Conservation (phyloP, 2,888 invertebrate species). For the Rugalucina vietnamica region DNA sequence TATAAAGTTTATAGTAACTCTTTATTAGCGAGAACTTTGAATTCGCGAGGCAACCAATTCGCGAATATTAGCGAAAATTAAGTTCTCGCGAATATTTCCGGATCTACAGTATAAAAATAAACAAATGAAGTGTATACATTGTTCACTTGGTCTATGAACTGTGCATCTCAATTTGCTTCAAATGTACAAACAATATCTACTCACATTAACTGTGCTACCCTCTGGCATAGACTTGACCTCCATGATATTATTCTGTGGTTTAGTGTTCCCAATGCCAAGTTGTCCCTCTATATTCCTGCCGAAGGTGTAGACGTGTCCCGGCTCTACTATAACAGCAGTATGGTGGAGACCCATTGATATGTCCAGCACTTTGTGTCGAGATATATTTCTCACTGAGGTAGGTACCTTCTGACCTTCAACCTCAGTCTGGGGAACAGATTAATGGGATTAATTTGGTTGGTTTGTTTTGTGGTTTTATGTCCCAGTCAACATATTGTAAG, state of each 20-base stretch:
- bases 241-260: constrained; percentile 82
- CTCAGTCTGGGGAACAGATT: constrained; percentile 81
- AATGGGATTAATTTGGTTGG: too few species aligned
- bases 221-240: constrained; percentile 84
- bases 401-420: constrained; percentile 84
- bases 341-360: constrained; percentile 88
- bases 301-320: constrained; percentile 88
- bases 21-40: too few species aligned
- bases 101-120: too few species aligned
- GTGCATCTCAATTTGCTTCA: too few species aligned
- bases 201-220: constrained; percentile 81
- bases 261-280: constrained; percentile 86
- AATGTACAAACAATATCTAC: constrained; percentile 53
- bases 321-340: constrained; percentile 87
- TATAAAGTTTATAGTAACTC: too few species aligned
- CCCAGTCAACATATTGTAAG: too few species aligned
- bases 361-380: constrained; percentile 86
- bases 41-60: too few species aligned
- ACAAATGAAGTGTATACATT: too few species aligned
- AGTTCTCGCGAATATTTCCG: too few species aligned
- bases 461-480: too few species aligned
- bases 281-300: constrained; percentile 89
- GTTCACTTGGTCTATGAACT: too few species aligned
- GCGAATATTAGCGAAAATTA: too few species aligned
- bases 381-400: constrained; percentile 85